Evolutionary conservation across 2,113 vertebrate species (phyloP).

Genomic region (Myanophis thanlyinensis): DNA sequence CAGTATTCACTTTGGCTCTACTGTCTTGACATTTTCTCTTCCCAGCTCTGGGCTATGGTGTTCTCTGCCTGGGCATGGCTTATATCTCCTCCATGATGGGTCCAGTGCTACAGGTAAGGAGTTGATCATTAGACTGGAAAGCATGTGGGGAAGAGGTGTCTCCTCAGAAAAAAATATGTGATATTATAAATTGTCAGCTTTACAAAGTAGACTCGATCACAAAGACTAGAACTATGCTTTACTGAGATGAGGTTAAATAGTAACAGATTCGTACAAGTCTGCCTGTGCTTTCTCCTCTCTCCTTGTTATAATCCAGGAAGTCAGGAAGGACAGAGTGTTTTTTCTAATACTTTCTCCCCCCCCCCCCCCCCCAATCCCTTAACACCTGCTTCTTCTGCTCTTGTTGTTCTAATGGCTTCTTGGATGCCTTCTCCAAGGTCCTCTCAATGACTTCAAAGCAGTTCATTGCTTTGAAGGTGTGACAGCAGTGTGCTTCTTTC

Average conservation of each 20-base stretch:
- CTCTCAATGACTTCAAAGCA: neutral
- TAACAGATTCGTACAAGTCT: neutral
- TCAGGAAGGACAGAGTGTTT: neutral
- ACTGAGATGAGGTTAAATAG: neutral
- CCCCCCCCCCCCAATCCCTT: neutral
- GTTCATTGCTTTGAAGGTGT: neutral
- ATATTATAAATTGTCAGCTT: neutral
- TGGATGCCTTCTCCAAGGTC: neutral
- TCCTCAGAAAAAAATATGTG: neutral
- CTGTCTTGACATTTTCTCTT: neutral
- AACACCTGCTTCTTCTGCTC: neutral
- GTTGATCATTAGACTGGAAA: neutral
- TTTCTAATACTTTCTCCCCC: neutral
- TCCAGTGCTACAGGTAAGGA: slow-evolving; percentile 86
- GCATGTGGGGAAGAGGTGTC: neutral
- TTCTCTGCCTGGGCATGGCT: slow-evolving; percentile 95
- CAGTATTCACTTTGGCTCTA: neutral
- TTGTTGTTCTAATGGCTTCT: neutral
- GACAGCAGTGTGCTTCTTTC: neutral
- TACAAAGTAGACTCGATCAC: neutral
- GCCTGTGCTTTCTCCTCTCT: neutral
- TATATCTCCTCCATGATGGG: slow-evolving; percentile 92
- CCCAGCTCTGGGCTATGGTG: slow-evolving; percentile 85
- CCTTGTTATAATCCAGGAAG: neutral
- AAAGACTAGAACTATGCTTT: neutral